Percentiles rank a stretch among this genome's conserved stretches.
Conservation (phyloP, 2,888 invertebrate species). For the Eupithecia subfuscata region DNA sequence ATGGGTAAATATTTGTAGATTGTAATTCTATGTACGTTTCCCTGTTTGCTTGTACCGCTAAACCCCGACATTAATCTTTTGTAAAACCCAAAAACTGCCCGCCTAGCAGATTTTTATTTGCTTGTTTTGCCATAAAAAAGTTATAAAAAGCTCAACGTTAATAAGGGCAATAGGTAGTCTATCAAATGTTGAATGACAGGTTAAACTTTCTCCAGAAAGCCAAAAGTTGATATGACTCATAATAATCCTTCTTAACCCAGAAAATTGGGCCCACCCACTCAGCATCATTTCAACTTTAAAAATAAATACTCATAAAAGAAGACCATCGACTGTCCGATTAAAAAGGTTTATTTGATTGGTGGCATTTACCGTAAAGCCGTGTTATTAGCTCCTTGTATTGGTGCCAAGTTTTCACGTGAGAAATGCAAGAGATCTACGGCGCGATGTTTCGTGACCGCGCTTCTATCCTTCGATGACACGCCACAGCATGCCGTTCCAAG, state of each 20-base stretch:
- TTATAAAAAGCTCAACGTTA: not conserved
- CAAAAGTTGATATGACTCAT: slow-evolving; percentile 29
- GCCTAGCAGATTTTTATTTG: not conserved
- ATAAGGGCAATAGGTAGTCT: not conserved
- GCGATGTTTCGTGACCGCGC: slow-evolving; percentile 72
- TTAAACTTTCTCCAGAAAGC: slow-evolving; percentile 29
- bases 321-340: slow-evolving; percentile 17
- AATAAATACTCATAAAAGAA: slow-evolving; percentile 11
- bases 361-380: slow-evolving; percentile 36
- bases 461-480: slow-evolving; percentile 68
- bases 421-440: slow-evolving; percentile 36
- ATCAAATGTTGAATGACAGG: slow-evolving; percentile 14
- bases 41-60: not conserved
- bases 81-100: not conserved
- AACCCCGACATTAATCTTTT: not conserved
- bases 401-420: slow-evolving; percentile 42
- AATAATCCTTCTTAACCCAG: slow-evolving; percentile 29
- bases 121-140: not conserved
- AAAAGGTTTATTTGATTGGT: slow-evolving; percentile 18
- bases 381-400: slow-evolving; percentile 26
- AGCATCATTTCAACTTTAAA: slow-evolving; percentile 2
- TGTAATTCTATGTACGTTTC: not conserved
- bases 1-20: not conserved
- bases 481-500: slow-evolving; percentile 64
- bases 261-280: slow-evolving; percentile 28